Base-by-base conservation (phyloP, 2,888 invertebrate species). In the Cistogaster globosa region DNA sequence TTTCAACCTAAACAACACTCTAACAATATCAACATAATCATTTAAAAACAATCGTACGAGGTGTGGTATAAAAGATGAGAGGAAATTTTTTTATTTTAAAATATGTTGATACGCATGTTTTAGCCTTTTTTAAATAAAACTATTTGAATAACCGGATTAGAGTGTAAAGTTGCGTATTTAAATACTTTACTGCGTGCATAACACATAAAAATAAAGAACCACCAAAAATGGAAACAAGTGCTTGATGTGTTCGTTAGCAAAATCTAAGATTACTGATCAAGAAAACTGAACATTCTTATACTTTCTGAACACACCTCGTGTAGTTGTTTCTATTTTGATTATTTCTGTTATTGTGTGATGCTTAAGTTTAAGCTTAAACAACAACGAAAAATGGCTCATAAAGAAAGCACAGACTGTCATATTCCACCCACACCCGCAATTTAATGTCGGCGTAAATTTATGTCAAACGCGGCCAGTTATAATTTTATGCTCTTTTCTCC, bases 401-500 rank as follows among this genome's bases (percentile, higher is more conserved):
- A 76, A 76, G 63, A 51, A 74, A 82, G 75, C 60, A 82, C 60
- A 76, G 65, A 74, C 83, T 87, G 87, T 88, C 87, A 88, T 88
- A 88, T 86, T 86, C 87, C 86, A 86, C 87, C 87, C 87, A 87
- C 87, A 86, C 81, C 82, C 83, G 84, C 74, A 82, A 74, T 85
- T 85, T 85, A 85, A 85, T 82, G 85, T 85, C 85, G 85, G 82
- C 85, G 85, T 85, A 85, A 85, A 85, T 85, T 85, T 85, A 85
- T 85, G 85, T 85, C 85, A 85, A 85, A 85, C 75, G 82, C 84
- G 68, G 78, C 72, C 74, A 74, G 78, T 74, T 78, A 68, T 78
- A 57, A 62, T 78, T 71, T 76, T 58, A 12, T 62, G 22, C 58
- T 16, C n/a, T 58, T 20, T 32, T 16, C 18, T 9, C 38, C 8